These are phyloP conservation scores for Alloplasta piceator DNA, from an alignment of 2,888 invertebrate species.

Conservation along the genomic window DNA sequence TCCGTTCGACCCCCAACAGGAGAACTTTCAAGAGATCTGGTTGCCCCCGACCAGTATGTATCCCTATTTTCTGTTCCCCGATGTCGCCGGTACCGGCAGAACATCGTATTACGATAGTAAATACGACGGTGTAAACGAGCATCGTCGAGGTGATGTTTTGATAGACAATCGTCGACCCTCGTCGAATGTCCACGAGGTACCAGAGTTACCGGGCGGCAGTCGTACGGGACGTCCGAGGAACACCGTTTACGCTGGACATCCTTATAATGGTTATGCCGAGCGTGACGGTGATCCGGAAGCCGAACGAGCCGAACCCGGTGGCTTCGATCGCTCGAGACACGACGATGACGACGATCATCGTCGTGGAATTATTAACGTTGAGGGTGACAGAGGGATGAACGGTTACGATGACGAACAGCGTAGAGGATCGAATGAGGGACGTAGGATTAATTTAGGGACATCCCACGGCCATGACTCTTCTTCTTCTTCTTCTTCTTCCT, in stretches of 20 bases:
- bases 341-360: constrained; percentile 53
- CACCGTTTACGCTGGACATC: constrained; percentile 70
- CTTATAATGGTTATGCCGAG: constrained; percentile 72
- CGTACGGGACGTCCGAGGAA: constrained; percentile 71
- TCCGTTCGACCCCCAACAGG: constrained; percentile 84
- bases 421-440: constrained; percentile 60
- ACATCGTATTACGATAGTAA: constrained; percentile 76
- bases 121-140: constrained; percentile 70
- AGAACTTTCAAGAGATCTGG: constrained; percentile 85
- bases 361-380: constrained; percentile 60
- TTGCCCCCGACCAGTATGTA: constrained; percentile 85
- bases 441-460: constrained; percentile 61
- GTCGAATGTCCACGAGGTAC: constrained; percentile 72
- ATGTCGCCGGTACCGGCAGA: constrained; percentile 82
- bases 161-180: constrained; percentile 64
- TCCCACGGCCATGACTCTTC: constrained; percentile 59
- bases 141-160: constrained; percentile 66
- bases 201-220: constrained; percentile 76
- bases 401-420: constrained; percentile 67
- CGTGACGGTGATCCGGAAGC: constrained; percentile 62
- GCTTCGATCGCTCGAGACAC: constrained; percentile 67
- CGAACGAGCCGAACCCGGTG: constrained; percentile 65
- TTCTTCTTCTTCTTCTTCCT: constrained; percentile 55
- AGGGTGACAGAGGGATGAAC: constrained; percentile 29
- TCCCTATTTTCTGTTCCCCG: constrained; percentile 87